A percentile compares a stretch with the other conserved stretches of the same genome.
These are phyloP conservation scores for Lasioglossum leucozonium DNA, from an alignment of 2,888 invertebrate genomes.

Conservation along the genomic window DNA sequence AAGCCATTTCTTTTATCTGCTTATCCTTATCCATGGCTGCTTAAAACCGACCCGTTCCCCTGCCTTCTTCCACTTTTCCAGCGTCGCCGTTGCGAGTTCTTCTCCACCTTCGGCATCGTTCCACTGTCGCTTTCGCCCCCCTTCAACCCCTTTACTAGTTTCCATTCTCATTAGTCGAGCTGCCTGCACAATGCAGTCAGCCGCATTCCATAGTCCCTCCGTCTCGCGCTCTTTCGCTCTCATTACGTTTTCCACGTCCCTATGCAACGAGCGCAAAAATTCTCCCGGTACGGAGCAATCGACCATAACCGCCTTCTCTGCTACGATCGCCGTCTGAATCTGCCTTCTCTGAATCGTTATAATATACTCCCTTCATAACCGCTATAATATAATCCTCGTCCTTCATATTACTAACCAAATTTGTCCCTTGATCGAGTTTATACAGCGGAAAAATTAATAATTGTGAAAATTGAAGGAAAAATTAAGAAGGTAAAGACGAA, in stretches of 20 bases:
- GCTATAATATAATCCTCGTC: not conserved
- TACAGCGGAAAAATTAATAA: no score
- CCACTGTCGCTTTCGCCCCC: constrained; percentile 11
- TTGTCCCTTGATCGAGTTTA: no score
- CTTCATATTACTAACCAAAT: not conserved
- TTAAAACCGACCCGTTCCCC: constrained; percentile 67
- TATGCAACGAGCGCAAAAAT: not conserved
- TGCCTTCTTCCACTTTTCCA: constrained; percentile 24
- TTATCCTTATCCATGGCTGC: constrained; percentile 71
- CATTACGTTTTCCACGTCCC: constrained; percentile 8
- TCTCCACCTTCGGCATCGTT: constrained; percentile 29
- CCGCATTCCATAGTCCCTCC: constrained; percentile 51
- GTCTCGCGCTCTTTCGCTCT: constrained; percentile 13
- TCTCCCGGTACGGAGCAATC: not conserved
- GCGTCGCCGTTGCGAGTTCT: not conserved
- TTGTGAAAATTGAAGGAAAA: no score
- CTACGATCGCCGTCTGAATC: not conserved
- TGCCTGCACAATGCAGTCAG: constrained; percentile 73
- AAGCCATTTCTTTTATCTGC: constrained; percentile 72
- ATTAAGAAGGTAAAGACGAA: no score
- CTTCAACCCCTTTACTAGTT: constrained; percentile 56
- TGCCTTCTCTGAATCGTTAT: not conserved
- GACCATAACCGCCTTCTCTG: not conserved
- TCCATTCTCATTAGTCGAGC: constrained; percentile 76
- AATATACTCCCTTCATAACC: not conserved